Percentiles rank a stretch among this genome's conserved stretches.
Evolutionary conservation across 2,888 invertebrate genomes (phyloP).

Genomic region (Tachystola acroxantha): DNA sequence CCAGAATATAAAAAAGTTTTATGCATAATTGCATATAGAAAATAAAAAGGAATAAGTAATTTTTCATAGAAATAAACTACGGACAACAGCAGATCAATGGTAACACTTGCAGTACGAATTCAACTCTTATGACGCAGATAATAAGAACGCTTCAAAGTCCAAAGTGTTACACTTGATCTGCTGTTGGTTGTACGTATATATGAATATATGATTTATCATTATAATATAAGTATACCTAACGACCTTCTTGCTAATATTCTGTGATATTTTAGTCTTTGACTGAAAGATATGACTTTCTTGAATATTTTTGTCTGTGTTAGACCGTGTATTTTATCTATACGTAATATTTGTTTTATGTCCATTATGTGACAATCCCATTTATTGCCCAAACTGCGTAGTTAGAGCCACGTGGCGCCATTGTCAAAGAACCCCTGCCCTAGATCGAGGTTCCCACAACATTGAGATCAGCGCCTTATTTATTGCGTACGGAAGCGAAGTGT

Average conservation of each 20-base stretch:
- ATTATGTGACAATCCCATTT: background rate
- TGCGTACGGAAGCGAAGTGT: conserved; percentile 4
- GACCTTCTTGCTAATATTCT: background rate
- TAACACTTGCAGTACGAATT: too few relatives aligned
- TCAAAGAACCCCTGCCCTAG: conserved; percentile 32
- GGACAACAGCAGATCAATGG: too few relatives aligned
- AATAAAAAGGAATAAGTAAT: too few relatives aligned
- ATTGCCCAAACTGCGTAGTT: conserved; percentile 31
- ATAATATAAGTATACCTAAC: background rate
- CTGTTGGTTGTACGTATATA: too few relatives aligned
- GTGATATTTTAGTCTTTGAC: background rate
- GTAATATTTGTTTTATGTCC: background rate
- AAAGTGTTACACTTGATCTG: too few relatives aligned
- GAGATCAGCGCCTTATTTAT: conserved; percentile 11
- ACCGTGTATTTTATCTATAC: background rate
- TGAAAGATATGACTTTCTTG: background rate
- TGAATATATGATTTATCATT: too few relatives aligned
- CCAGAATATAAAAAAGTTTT: too few relatives aligned
- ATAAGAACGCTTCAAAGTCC: too few relatives aligned
- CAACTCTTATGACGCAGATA: too few relatives aligned
- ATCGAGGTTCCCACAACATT: conserved; percentile 17
- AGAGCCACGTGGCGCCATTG: conserved; percentile 30
- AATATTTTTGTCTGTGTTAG: background rate
- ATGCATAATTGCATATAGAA: too few relatives aligned
- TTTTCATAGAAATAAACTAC: too few relatives aligned